These are phyloP conservation scores for Catocala nupta DNA, from an alignment of 2,888 invertebrate genomes.

Conservation along the genomic window DNA sequence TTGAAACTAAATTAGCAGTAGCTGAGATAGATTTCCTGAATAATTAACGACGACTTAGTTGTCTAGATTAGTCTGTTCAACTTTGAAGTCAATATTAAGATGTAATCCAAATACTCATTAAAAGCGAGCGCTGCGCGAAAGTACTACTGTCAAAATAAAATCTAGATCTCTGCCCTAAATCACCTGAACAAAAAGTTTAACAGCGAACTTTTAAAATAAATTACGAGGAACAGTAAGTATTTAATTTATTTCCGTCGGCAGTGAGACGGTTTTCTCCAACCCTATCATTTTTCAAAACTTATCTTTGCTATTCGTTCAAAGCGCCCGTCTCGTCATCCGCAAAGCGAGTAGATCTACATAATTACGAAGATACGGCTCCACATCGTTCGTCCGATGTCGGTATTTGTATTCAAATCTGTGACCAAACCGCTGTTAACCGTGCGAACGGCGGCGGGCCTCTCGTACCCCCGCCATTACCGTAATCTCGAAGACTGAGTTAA, in stretches of 20 bases:
- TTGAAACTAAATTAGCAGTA: conserved; percentile 26
- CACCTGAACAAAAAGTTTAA: conserved; percentile 3
- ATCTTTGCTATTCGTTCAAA: conserved; percentile 36
- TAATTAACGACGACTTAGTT: conserved; percentile 22
- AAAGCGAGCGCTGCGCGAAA: conserved; percentile 6
- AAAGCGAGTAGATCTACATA: conserved; percentile 51
- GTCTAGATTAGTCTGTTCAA: conserved; percentile 1
- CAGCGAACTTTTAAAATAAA: neutral
- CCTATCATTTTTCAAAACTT: conserved; percentile 41
- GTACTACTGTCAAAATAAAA: conserved; percentile 14
- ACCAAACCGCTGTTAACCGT: conserved; percentile 51
- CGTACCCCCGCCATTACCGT: conserved; percentile 43
- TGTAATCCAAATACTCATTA: conserved; percentile 22
- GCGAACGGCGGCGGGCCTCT: conserved; percentile 33
- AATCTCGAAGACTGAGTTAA: conserved; percentile 53
- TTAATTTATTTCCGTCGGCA: conserved; percentile 23
- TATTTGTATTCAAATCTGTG: conserved; percentile 59
- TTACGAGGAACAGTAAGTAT: conserved; percentile 2
- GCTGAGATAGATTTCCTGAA: conserved; percentile 16
- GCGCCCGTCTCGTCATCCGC: conserved; percentile 35
- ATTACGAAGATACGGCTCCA: conserved; percentile 50
- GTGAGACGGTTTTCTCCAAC: conserved; percentile 16
- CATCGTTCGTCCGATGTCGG: conserved; percentile 46
- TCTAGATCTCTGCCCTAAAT: conserved; percentile 15
- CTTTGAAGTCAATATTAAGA: conserved; percentile 6